Evolutionary conservation across 2,888 invertebrate species (phyloP), one percentile per base, ranked within the genome.

Genomic region (Torymus tubicola): DNA sequence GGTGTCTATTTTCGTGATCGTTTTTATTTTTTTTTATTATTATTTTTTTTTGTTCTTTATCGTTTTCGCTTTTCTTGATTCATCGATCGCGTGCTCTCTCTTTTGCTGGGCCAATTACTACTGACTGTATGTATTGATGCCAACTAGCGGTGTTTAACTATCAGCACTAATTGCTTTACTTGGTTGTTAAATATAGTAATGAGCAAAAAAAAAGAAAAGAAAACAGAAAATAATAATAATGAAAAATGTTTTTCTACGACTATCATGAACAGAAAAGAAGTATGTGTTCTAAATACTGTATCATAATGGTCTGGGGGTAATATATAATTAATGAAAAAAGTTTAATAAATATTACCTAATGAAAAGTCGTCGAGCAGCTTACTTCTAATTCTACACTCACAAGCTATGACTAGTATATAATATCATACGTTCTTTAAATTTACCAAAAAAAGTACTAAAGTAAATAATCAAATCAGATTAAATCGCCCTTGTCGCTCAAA

Each of bases 361-460:
- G 52, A 70, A 76, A 71, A 80, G 67, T 82, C 77, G 84, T 84
- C 84, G 84, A 84, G 84, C 84, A 84, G 84, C 84, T 84, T 83
- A 84, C 82, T 84, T 83, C 83, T 83, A 83, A 79, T 53, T 64
- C 82, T 83, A 83, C 82, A 31, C 65, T 71, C 72, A 67, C 79
- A 83, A 79, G 68, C 82, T 81, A 70, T 81, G 58, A 63, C 82
- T 78, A 82, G 42, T 71, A 31, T 71, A 31, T 42, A 55, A 63
- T 70, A 74, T 75, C 75, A 77, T 64, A 80, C 71, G 63, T 71
- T 75, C 57, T 72, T 80, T 60, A 42, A 42, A 61, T 72, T 77
- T 78, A 65, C 63, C 72, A 81, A 73, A 72, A 75, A 78, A 71
- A 42, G 42, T 68, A 68, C 71, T 80, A 70, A 70, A 76, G 55